Evolutionary conservation across 2,797 vertebrate genomes (phyloP).

Genomic region (Morelia viridis): DNA sequence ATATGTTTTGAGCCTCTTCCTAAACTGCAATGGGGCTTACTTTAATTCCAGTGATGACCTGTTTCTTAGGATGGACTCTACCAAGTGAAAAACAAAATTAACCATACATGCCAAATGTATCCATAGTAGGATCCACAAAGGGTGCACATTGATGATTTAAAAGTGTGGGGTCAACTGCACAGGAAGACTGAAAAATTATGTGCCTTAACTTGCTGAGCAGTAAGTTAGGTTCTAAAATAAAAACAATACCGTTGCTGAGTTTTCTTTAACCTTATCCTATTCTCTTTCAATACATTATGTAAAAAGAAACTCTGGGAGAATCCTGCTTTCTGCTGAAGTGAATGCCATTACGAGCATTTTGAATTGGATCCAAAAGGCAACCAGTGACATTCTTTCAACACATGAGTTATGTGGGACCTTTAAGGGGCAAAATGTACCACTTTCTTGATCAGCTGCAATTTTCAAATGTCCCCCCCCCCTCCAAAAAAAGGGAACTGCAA

Average conservation of each 20-base stretch:
- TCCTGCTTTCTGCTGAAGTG: no score
- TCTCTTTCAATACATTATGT: no score
- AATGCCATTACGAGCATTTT: no score
- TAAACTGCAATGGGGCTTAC: background rate
- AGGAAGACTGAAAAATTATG: background rate
- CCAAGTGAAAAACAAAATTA: background rate
- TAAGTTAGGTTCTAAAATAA: background rate
- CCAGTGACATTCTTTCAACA: no score
- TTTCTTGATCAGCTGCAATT: no score
- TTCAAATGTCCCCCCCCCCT: no score
- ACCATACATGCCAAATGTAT: background rate
- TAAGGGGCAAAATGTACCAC: no score
- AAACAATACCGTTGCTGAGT: background rate
- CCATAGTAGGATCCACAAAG: background rate
- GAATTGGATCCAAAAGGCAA: no score
- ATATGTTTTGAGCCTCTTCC: background rate
- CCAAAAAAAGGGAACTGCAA: no score
- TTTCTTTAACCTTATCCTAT: background rate
- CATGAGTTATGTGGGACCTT: no score
- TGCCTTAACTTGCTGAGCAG: background rate
- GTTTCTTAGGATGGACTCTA: background rate
- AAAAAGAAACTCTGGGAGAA: no score
- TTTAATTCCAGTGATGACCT: background rate
- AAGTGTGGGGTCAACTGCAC: background rate
- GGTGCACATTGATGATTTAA: background rate